These are phyloP conservation scores for Sisor rabdophorus DNA, from an alignment of 2,113 vertebrate genomes.

Conservation along the genomic window DNA sequence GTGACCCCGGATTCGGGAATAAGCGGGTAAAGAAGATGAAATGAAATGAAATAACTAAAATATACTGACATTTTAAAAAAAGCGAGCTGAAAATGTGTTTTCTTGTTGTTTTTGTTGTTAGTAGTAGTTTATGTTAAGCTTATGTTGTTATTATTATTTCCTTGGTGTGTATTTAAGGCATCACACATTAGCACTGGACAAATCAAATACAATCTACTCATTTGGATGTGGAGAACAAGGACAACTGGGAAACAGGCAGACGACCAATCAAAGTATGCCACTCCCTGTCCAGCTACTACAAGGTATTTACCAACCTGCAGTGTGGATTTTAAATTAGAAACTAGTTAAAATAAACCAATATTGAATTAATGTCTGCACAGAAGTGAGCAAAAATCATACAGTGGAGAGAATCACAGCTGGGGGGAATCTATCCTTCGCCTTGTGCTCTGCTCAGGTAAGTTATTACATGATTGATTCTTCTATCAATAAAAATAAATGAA, in stretches of 20 bases:
- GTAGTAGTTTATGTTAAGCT: too few relatives aligned
- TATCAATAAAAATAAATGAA: not conserved
- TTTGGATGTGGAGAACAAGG: slow-evolving; percentile 59
- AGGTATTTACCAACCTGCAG: slow-evolving; percentile 17
- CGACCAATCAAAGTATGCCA: slow-evolving; percentile 49
- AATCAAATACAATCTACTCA: slow-evolving; percentile 51
- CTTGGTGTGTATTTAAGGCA: slow-evolving; percentile 40
- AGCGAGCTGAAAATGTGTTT: too few relatives aligned
- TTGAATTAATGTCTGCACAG: slow-evolving; percentile 39
- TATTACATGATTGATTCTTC: not conserved
- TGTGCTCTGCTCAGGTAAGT: slow-evolving; percentile 50
- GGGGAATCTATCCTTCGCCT: slow-evolving; percentile 57
- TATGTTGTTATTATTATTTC: not conserved
- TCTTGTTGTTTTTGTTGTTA: not conserved
- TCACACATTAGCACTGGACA: slow-evolving; percentile 59
- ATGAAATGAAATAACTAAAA: too few relatives aligned
- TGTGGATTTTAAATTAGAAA: not conserved
- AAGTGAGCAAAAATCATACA: not conserved
- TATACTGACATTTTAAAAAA: too few relatives aligned
- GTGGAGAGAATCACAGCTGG: slow-evolving; percentile 58
- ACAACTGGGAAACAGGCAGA: slow-evolving; percentile 55
- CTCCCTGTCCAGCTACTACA: slow-evolving; percentile 47
- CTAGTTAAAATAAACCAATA: not conserved
- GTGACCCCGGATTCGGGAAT: too few relatives aligned
- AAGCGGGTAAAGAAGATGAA: too few relatives aligned